These are phyloP conservation scores for Papilio polytes DNA, from an alignment of 1,140 invertebrate genomes.

Conservation along the genomic window DNA sequence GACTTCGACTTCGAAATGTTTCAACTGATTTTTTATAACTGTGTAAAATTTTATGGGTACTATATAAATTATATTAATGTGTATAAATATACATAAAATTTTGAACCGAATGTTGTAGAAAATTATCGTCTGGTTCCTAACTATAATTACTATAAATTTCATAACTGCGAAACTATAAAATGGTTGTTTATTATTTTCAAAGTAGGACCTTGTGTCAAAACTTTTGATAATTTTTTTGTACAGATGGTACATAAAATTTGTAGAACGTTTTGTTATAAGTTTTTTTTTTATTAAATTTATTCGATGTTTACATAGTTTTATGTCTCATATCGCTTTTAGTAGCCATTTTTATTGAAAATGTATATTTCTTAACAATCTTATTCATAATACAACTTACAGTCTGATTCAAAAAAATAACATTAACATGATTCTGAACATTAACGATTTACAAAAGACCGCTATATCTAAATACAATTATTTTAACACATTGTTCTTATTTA, in stretches of 20 bases:
- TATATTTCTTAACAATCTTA: not conserved
- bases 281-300: no score
- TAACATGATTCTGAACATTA: no score
- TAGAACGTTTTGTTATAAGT: not conserved
- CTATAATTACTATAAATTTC: not conserved
- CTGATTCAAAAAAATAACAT: no score
- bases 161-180: not conserved
- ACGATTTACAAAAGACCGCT: no score
- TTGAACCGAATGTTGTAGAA: not conserved
- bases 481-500: no score
- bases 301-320: no score
- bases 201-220: not conserved
- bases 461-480: no score
- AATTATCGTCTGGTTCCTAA: slow-evolving; percentile 12
- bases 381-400: not conserved
- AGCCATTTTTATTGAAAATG: not conserved
- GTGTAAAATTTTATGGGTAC: not conserved
- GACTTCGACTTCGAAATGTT: not conserved
- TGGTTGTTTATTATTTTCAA: not conserved
- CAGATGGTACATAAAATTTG: not conserved
- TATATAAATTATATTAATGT: not conserved
- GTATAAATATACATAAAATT: not conserved
- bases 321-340: not conserved
- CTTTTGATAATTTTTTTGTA: not conserved
- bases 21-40: not conserved